Percentiles rank a stretch among this genome's conserved stretches.
phyloP scores from a whole-genome alignment of 2,888 invertebrate species.

The Cephus pulcher region DNA sequence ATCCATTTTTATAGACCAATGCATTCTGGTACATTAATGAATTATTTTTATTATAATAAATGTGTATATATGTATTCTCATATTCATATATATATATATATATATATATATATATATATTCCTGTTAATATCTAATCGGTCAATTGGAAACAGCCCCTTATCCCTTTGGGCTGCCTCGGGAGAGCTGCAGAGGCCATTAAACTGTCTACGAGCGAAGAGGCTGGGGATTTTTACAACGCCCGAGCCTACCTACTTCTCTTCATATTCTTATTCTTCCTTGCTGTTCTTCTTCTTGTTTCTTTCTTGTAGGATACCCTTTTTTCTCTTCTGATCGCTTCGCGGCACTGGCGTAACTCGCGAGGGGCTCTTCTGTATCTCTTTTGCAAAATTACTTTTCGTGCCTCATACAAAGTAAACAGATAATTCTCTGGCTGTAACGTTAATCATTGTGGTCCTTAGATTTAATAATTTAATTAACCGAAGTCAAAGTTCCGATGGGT shows the following conservation, averaged over 20 bases:
- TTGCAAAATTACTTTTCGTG: conserved; percentile 18
- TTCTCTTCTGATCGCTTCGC: conserved; percentile 43
- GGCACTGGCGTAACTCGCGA: conserved; percentile 43
- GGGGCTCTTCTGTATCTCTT: conserved; percentile 24
- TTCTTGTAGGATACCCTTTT: conserved; percentile 37
- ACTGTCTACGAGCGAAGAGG: conserved; percentile 56
- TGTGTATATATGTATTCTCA: background rate
- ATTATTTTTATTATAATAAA: background rate
- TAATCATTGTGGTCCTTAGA: background rate
- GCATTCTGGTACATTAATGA: background rate
- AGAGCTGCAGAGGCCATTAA: conserved; percentile 58
- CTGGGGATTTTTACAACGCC: conserved; percentile 53
- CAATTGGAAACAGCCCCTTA: conserved; percentile 54
- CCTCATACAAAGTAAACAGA: background rate
- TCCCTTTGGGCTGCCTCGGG: conserved; percentile 43
- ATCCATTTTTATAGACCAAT: background rate
- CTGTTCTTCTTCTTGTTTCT: conserved; percentile 28
- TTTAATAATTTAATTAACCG: background rate
- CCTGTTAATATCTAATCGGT: conserved; percentile 34
- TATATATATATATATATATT: background rate
- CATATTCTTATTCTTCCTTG: conserved; percentile 23
- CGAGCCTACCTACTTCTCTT: conserved; percentile 41
- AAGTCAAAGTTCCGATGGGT: background rate
- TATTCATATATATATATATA: background rate
- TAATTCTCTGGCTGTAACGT: background rate